Conservation (phyloP, 2,797 vertebrate species). For the Pygocentrus nattereri region DNA sequence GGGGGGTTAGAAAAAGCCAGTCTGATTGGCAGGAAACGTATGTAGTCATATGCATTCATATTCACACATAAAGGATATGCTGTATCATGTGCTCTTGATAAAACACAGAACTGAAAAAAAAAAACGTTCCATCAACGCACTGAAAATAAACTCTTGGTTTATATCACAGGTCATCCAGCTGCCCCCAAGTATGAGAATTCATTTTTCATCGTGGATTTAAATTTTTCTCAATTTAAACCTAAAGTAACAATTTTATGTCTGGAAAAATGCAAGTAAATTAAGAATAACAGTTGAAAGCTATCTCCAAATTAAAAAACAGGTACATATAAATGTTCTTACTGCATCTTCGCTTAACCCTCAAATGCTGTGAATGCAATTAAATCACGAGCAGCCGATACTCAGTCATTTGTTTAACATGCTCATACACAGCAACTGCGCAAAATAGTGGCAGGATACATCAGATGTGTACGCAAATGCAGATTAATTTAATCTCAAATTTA, state of each 20-base stretch:
- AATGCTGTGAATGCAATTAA: constrained; percentile 3
- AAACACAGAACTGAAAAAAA: constrained; percentile 11
- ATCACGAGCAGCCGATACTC: constrained; percentile 14
- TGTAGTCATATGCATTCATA: constrained; percentile 8
- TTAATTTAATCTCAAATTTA: constrained; percentile 37
- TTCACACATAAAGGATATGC: not conserved
- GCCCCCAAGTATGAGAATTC: too few species aligned
- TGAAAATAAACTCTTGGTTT: not conserved
- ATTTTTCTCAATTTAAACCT: not conserved
- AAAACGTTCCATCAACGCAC: constrained; percentile 17
- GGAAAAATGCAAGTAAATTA: not conserved
- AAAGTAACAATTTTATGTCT: not conserved
- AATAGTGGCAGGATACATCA: constrained; percentile 15
- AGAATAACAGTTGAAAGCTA: too few species aligned
- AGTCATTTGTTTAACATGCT: not conserved
- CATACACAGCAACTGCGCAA: constrained; percentile 19
- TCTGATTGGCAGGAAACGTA: constrained; percentile 25
- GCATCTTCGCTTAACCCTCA: too few species aligned
- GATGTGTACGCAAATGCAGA: constrained; percentile 23
- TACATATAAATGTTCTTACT: too few species aligned
- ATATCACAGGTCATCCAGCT: too few species aligned
- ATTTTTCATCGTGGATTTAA: not conserved
- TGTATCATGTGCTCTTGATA: not conserved
- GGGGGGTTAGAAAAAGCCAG: constrained; percentile 25
- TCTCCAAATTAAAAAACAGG: too few species aligned